Evolutionary conservation across 2,888 invertebrate species (phyloP).

Genomic region (Polymixis flavicincta): DNA sequence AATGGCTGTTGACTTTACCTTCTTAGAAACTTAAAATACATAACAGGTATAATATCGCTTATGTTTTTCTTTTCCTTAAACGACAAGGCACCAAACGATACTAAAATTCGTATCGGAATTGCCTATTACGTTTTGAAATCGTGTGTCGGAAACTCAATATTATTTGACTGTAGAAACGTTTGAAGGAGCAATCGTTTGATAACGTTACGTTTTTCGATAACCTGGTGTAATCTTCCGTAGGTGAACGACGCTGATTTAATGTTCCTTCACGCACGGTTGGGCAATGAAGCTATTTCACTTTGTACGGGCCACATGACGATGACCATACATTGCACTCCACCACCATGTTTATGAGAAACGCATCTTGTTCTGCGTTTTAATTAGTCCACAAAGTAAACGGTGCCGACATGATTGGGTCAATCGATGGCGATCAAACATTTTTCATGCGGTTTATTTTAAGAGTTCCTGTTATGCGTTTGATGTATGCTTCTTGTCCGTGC

Average conservation of each 20-base stretch:
- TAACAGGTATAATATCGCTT: slow-evolving; percentile 24
- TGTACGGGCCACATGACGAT: slow-evolving; percentile 56
- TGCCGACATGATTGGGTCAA: slow-evolving; percentile 83
- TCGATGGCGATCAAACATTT: slow-evolving; percentile 81
- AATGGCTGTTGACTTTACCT: slow-evolving; percentile 21
- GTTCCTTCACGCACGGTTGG: slow-evolving; percentile 49
- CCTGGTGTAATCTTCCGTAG: slow-evolving; percentile 39
- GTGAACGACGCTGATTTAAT: slow-evolving; percentile 49
- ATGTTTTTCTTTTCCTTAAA: slow-evolving; percentile 27
- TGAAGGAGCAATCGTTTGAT: slow-evolving; percentile 47
- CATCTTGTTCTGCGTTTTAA: slow-evolving; percentile 71
- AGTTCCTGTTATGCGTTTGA: slow-evolving; percentile 72
- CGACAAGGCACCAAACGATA: slow-evolving; percentile 25
- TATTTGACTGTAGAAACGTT: slow-evolving; percentile 56
- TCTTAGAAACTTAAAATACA: slow-evolving; percentile 24
- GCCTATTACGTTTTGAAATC: slow-evolving; percentile 47
- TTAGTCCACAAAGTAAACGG: slow-evolving; percentile 80
- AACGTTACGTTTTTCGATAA: slow-evolving; percentile 52
- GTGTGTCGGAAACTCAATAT: slow-evolving; percentile 45
- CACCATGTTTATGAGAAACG: slow-evolving; percentile 63
- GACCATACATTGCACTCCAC: slow-evolving; percentile 61
- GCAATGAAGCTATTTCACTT: slow-evolving; percentile 58
- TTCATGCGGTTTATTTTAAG: slow-evolving; percentile 77
- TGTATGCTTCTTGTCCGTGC: slow-evolving; percentile 50
- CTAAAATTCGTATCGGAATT: slow-evolving; percentile 41